Base-by-base conservation (phyloP, 1,140 invertebrate species). In the Drosophila virilis region DNA sequence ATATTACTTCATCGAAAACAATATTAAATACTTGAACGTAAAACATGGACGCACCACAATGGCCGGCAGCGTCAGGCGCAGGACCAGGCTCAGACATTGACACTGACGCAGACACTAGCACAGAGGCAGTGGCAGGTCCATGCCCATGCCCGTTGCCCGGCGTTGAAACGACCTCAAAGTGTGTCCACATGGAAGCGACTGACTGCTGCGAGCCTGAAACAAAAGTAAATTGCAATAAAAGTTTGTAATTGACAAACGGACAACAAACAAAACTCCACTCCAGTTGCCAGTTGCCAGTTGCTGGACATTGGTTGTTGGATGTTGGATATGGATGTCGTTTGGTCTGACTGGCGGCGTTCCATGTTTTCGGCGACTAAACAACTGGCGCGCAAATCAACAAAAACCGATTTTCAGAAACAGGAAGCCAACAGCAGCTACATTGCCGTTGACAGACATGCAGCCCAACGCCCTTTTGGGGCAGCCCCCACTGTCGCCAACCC, bases 161-260 rank as follows among this genome's bases (percentile, higher is more conserved):
- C 77, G 55, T 48, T 67, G 67, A 70, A 71, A 71, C 78, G 78
- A 78, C 79, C 83, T 88, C 83, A 77, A 83, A 80, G 64, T 76
- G 66, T 61, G 74, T 72, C 64, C 55, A 69, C 60, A 50, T 32
- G 22, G 48, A 35, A 58, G 59, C 58, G 40, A 40, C 17, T 50
- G 46, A 54, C 54, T 68, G 76, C 68, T 81, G 71, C 43, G 83
- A 79, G 83, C 69, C 78, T 80, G 80, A 83, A 88, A 88, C 84
- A 88, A 88, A 88, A 88, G 84, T 88, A 88, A 88, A 88, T 88
- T 88, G 84, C 84, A 88, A 89, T 88, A 88, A 88, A 88, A 88
- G 84, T 88, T 88, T 88, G 84, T 88, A 88, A 88, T 88, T 88
- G 84, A 88, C 84, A 88, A 88, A 88, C 84, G 84, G 84, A 88